Conservation (phyloP, 2,113 vertebrate genomes). For the Rhea pennata region DNA sequence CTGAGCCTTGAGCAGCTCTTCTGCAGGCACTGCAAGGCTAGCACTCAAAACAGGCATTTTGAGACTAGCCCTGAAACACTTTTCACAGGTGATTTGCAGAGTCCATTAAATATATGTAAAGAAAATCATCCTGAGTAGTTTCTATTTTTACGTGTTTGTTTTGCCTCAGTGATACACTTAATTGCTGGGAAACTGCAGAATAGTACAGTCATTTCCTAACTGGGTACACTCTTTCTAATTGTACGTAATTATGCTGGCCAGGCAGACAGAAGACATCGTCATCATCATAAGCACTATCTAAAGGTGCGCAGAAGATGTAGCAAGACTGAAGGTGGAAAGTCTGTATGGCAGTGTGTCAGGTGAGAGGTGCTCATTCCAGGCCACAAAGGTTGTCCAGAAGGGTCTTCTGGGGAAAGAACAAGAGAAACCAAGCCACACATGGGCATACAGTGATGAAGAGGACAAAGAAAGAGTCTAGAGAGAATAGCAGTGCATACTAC, state of each 20-base stretch:
- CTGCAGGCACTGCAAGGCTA: background rate
- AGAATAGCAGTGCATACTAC: background rate
- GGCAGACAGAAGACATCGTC: background rate
- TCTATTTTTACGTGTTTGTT: background rate
- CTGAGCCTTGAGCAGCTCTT: background rate
- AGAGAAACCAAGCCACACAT: background rate
- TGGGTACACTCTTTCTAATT: background rate
- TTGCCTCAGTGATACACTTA: background rate
- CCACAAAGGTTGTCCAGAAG: background rate
- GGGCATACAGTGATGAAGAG: background rate
- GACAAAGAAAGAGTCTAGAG: background rate
- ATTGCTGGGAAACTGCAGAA: background rate
- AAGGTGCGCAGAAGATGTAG: background rate
- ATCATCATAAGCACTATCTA: background rate
- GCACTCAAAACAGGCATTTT: background rate
- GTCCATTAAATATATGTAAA: background rate
- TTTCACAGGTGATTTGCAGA: background rate
- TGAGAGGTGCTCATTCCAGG: background rate
- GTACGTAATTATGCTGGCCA: background rate
- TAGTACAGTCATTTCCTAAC: background rate
- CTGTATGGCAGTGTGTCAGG: rapidly evolving
- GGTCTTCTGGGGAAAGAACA: background rate
- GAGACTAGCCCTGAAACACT: background rate
- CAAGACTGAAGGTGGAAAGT: background rate
- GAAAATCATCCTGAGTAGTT: background rate